Conservation (phyloP, 2,888 invertebrate species). For the Lydus trimaculatus region DNA sequence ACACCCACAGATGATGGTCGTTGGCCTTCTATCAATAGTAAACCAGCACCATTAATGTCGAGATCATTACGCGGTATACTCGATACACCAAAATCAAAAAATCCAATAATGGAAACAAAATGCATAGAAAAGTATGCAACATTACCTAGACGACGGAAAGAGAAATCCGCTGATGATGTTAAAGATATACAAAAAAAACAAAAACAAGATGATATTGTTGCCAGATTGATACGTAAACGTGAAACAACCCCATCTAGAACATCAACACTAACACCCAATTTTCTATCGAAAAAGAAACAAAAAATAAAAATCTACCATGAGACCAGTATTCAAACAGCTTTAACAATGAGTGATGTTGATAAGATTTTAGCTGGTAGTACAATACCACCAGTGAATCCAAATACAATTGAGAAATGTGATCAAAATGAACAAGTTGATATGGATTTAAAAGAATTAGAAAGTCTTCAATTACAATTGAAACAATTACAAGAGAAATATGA, state of each 20-base stretch:
- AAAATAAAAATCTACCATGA: constrained; percentile 83
- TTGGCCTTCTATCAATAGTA: constrained; percentile 68
- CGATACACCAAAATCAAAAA: constrained; percentile 49
- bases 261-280: constrained; percentile 50
- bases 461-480: constrained; percentile 67
- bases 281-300: constrained; percentile 53
- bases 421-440: constrained; percentile 63
- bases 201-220: constrained; percentile 3
- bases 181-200: constrained; percentile 26
- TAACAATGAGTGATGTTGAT: constrained; percentile 76
- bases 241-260: constrained; percentile 38
- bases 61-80: constrained; percentile 54
- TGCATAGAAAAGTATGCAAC: constrained; percentile 80
- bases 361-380: constrained; percentile 72
- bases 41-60: constrained; percentile 56
- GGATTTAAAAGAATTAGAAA: constrained; percentile 70
- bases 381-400: constrained; percentile 49
- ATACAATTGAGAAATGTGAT: constrained; percentile 52
- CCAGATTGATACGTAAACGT: constrained; percentile 22
- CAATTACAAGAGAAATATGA: constrained; percentile 69
- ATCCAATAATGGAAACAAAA: constrained; percentile 57
- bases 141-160: constrained; percentile 75
- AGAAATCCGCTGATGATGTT: constrained; percentile 65
- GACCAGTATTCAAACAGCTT: constrained; percentile 77
- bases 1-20: constrained; percentile 74